Conservation (phyloP, 2,888 invertebrate genomes). For the Acrocyrtus sp. region DNA sequence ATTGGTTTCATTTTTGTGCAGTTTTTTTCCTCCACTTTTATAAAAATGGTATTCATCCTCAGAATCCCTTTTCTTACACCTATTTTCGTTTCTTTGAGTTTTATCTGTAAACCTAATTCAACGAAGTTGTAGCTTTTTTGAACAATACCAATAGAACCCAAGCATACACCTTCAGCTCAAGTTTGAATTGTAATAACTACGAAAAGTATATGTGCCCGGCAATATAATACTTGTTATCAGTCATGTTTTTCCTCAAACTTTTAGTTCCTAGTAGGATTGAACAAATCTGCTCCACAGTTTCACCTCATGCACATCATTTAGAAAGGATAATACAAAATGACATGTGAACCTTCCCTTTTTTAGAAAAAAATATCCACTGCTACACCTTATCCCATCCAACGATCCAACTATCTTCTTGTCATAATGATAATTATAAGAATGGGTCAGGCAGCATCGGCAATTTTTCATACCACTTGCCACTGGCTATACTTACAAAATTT, state of each 20-base stretch:
- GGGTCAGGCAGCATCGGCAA: constrained; percentile 9
- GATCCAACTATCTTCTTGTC: too few species aligned
- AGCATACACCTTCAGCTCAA: too few species aligned
- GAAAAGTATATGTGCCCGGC: too few species aligned
- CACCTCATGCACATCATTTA: background rate
- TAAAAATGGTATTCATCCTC: background rate
- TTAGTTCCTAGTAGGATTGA: too few species aligned
- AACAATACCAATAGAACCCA: constrained; percentile 18
- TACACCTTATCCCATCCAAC: constrained; percentile 36
- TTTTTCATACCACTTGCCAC: constrained; percentile 27
- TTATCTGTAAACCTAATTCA: constrained; percentile 4
- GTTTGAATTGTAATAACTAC: too few species aligned
- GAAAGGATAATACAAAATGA: constrained; percentile 37
- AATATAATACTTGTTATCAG: constrained; percentile 1
- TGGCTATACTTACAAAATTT: background rate
- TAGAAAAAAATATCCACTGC: too few species aligned
- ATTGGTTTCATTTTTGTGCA: constrained; percentile 36
- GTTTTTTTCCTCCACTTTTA: background rate
- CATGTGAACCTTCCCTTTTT: constrained; percentile 47
- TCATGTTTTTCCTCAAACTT: constrained; percentile 17
- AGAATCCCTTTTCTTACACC: too few species aligned
- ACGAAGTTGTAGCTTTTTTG: constrained; percentile 33
- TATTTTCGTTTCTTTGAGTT: too few species aligned
- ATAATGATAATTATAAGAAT: constrained; percentile 43
- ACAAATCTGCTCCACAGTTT: too few species aligned